These are phyloP conservation scores for Dendrocopos noguchii DNA, from an alignment of 2,113 vertebrate species.

Conservation along the genomic window DNA sequence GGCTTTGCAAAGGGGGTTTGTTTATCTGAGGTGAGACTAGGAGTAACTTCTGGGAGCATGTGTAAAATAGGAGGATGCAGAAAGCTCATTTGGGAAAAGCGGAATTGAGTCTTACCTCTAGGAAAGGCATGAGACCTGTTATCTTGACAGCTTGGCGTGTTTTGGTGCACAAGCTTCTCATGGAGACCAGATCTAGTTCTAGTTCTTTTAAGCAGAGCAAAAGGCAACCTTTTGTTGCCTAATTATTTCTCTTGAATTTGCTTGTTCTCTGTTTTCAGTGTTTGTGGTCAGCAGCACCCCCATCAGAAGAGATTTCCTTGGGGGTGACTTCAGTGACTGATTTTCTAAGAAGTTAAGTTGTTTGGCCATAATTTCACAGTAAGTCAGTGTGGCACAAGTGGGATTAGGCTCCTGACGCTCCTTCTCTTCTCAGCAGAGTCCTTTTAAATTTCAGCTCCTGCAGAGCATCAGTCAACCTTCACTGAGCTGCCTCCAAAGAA, in stretches of 20 bases:
- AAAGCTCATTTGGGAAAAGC: neutral
- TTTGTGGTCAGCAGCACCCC: neutral
- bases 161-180: neutral
- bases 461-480: conserved; percentile 4
- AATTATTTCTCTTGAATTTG: neutral
- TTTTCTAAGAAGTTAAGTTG: neutral
- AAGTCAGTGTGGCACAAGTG: neutral
- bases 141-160: neutral
- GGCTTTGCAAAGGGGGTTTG: neutral
- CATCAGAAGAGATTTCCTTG: neutral
- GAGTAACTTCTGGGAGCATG: neutral
- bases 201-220: neutral
- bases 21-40: neutral
- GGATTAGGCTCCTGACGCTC: neutral
- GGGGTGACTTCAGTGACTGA: neutral
- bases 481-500: neutral
- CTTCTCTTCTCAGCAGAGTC: neutral
- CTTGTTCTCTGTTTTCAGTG: neutral
- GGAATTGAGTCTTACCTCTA: neutral
- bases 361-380: neutral
- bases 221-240: neutral
- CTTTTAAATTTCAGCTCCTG: conserved; percentile 11
- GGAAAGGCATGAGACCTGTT: neutral
- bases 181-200: neutral
- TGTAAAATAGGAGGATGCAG: neutral